Conservation (phyloP, 2,888 invertebrate genomes). For the Molanna angustata region DNA sequence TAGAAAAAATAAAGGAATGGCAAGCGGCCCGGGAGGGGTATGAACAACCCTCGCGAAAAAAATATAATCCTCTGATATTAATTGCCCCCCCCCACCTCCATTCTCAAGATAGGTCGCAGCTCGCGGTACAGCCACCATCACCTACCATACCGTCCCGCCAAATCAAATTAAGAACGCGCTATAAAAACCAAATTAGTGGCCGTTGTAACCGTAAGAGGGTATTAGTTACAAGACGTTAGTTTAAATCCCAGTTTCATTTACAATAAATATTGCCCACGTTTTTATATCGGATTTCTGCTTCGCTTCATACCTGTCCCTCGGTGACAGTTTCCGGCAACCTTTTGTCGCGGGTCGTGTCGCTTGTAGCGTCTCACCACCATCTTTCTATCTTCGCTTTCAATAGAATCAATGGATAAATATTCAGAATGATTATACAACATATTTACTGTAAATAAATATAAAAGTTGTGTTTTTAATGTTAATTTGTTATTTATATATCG, state of each 20-base stretch:
- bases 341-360: no score
- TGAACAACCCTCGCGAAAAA: constrained; percentile 42
- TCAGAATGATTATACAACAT: no score
- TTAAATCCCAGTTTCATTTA: constrained; percentile 59
- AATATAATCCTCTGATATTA: constrained; percentile 59
- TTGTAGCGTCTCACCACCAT: no score
- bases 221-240: constrained; percentile 60
- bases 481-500: no score
- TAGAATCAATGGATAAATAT: no score
- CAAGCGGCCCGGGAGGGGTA: constrained; percentile 36
- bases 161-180: constrained; percentile 59
- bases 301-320: constrained; percentile 21
- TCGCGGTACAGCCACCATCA: no score
- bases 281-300: constrained; percentile 28
- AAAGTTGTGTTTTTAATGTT: no score
- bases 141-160: no score
- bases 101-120: constrained; percentile 34
- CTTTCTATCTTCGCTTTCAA: no score
- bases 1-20: constrained; percentile 31
- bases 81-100: constrained; percentile 46
- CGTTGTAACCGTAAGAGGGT: constrained; percentile 58
- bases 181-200: constrained; percentile 60
- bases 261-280: constrained; percentile 56
- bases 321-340: constrained; percentile 22
- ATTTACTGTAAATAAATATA: no score